Base-by-base conservation (phyloP, 2,797 vertebrate genomes). In the Urocyon cinereoargenteus region DNA sequence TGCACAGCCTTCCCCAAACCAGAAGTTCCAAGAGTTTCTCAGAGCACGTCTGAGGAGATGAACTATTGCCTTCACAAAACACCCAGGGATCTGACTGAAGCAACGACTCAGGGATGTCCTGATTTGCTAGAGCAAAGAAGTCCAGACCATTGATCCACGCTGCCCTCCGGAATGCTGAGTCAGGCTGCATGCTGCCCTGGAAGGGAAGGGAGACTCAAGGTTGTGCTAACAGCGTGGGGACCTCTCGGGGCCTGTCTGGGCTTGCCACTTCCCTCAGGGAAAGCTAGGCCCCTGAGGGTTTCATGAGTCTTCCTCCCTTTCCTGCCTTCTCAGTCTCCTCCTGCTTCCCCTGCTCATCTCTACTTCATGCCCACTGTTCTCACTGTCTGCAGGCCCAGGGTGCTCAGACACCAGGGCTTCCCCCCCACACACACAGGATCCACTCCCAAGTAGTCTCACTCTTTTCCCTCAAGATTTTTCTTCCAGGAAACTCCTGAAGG, bases 21-120 rank as follows among this genome's bases (percentile, higher is more conserved):
- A 86, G 83, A 85, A 31, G 12, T 75, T 86, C 51, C 40, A 53
- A 87, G 19, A 26, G 59, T 82, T 87, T 90, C 87, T 94, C 68
- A 66, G 64, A 49, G 34, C 6, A 19, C 18, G 79, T 73, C 31
- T 77, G 51, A 89, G n/a, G 26, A 88, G 85, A 40, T 7, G 22
- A 68, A 82, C 84, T 22, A 10, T 3, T 51, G 24, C 34, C 66
- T 92, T 81, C 53, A 13, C 28, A 66, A 88, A 94, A 70, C 3
- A 2, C 36, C 57, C 79, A 70, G 53, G 19, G 45, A 55, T 55
- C 19, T 24, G 2, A 86, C 77, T 88, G 19, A 45, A 70, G 84
- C 68, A 86, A 79, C 12, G 28, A 53, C 55, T 57, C 62, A 22
- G n/a, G 51, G 57, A 45, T 90, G 62, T 40, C 66, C 77, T 40